phyloP scores from a whole-genome alignment of 2,113 vertebrate genomes.

The Columbina picui region DNA sequence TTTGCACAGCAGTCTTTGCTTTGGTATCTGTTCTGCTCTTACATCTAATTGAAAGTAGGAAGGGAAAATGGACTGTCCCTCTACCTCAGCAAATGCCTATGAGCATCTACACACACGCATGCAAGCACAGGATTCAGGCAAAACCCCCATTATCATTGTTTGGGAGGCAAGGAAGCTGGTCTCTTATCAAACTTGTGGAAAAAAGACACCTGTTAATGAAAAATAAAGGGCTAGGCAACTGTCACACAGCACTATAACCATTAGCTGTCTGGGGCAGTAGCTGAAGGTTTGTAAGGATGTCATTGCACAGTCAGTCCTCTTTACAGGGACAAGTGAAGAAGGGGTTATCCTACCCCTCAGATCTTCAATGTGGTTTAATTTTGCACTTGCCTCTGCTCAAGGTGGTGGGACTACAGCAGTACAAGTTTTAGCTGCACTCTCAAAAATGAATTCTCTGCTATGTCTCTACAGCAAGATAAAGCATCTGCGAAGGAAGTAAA shows the following conservation, averaged over 20 bases:
- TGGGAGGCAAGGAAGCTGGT: not conserved
- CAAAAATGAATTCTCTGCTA: not conserved
- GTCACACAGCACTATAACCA: not conserved
- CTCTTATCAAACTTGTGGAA: not conserved
- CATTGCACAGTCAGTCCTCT: not conserved
- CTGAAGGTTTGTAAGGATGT: not conserved
- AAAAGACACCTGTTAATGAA: not conserved
- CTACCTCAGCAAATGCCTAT: not conserved
- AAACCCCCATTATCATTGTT: not conserved
- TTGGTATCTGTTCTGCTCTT: not conserved
- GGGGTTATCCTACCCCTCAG: not conserved
- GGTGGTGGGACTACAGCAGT: not conserved
- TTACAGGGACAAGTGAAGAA: not conserved
- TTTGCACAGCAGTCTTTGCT: not conserved
- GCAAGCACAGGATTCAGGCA: not conserved
- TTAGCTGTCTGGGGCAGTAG: accelerated
- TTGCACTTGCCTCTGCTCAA: not conserved
- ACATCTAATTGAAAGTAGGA: not conserved
- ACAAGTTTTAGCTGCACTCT: not conserved
- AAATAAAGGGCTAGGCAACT: not conserved
- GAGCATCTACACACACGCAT: accelerated
- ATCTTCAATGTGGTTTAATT: not conserved
- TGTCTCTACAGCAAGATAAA: not conserved
- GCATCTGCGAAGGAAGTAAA: not conserved
- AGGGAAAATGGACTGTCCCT: accelerated